A percentile compares a stretch with the other conserved stretches of the same genome.
These are phyloP conservation scores for Tillus elongatus DNA, from an alignment of 2,888 invertebrate genomes.

Conservation along the genomic window DNA sequence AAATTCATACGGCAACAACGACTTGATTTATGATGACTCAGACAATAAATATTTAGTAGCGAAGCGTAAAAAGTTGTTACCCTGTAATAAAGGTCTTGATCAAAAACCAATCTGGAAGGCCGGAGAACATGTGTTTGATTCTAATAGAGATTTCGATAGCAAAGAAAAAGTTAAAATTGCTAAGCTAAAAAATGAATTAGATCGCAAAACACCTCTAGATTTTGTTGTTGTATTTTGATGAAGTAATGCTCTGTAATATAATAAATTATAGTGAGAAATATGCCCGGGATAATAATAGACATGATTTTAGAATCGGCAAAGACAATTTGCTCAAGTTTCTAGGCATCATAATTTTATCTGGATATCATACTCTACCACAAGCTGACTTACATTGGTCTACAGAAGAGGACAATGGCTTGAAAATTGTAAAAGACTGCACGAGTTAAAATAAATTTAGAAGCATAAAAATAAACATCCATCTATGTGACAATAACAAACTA, in stretches of 20 bases:
- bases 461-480: slow-evolving; percentile 10
- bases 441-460: slow-evolving; percentile 7
- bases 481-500: slow-evolving; percentile 11
- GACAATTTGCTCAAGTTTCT: no score
- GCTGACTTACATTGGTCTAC: not conserved
- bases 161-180: slow-evolving; percentile 11
- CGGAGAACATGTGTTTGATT: slow-evolving; percentile 15
- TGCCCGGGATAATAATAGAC: slow-evolving; percentile 12
- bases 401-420: slow-evolving; percentile 9
- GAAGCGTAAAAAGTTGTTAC: slow-evolving; percentile 15
- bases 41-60: slow-evolving; percentile 16
- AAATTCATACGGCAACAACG: no score
- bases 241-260: slow-evolving; percentile 14
- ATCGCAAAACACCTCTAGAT: slow-evolving; percentile 17
- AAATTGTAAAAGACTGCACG: slow-evolving; percentile 4
- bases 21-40: no score
- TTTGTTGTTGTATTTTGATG: slow-evolving; percentile 18
- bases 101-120: slow-evolving; percentile 10
- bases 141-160: slow-evolving; percentile 12
- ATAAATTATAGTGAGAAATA: slow-evolving; percentile 14
- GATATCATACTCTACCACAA: no score
- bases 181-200: slow-evolving; percentile 14
- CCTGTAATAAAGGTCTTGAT: slow-evolving; percentile 11
- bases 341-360: no score
- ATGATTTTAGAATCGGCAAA: no score